Evolutionary conservation across 2,113 vertebrate genomes (phyloP).

Genomic region (Crypturellus undulatus): DNA sequence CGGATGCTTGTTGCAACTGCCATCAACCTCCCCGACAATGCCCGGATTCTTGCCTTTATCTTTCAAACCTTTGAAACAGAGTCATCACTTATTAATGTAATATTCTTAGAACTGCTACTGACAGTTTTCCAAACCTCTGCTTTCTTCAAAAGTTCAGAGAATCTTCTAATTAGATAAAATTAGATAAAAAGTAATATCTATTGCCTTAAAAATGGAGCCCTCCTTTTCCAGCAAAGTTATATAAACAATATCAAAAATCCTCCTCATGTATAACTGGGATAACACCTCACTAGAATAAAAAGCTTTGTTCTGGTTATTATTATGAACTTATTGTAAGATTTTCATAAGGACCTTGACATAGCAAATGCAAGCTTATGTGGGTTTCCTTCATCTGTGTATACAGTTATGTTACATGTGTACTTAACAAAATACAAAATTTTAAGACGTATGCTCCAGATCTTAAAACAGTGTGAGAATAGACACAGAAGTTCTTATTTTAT

Average conservation of each 20-base stretch:
- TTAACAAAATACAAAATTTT: not conserved
- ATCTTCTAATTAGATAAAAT: not conserved
- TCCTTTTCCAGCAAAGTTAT: not conserved
- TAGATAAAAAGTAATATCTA: fast-evolving
- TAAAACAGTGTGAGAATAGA: not conserved
- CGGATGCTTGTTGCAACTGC: not conserved
- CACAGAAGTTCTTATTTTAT: not conserved
- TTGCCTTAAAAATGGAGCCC: not conserved
- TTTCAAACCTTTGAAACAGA: not conserved
- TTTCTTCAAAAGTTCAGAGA: not conserved
- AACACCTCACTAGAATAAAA: not conserved
- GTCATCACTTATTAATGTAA: not conserved
- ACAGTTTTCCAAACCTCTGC: not conserved
- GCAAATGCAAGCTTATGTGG: not conserved
- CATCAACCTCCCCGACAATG: not conserved
- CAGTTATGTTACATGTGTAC: not conserved
- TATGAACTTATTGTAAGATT: not conserved
- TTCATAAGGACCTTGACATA: not conserved
- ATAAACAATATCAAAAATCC: not conserved
- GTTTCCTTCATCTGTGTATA: not conserved
- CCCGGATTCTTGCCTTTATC: not conserved
- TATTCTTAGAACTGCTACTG: not conserved
- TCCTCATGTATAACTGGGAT: fast-evolving
- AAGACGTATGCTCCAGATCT: not conserved
- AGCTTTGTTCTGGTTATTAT: not conserved